A percentile compares a stretch with the other conserved stretches of the same genome.
phyloP scores from a whole-genome alignment of 2,888 invertebrate species.

The Pseudococcus jackbeardsleyi region DNA sequence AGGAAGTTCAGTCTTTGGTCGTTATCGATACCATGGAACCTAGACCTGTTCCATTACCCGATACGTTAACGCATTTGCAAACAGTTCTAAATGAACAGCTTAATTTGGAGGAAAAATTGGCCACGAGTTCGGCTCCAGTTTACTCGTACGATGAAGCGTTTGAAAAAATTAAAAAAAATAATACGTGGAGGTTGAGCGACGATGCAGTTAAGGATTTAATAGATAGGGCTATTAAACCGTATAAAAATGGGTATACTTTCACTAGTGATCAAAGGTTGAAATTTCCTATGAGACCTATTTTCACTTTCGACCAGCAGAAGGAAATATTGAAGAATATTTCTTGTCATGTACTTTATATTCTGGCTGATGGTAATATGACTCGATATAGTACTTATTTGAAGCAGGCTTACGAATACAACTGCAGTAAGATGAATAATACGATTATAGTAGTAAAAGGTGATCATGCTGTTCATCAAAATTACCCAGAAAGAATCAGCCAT shows the following conservation, averaged over 20 bases:
- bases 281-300: slow-evolving; percentile 65
- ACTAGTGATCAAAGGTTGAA: slow-evolving; percentile 69
- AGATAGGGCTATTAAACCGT: slow-evolving; percentile 66
- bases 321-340: slow-evolving; percentile 66
- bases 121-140: slow-evolving; percentile 67
- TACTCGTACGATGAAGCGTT: slow-evolving; percentile 68
- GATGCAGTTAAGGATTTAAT: slow-evolving; percentile 67
- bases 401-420: slow-evolving; percentile 64
- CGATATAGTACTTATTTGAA: slow-evolving; percentile 66
- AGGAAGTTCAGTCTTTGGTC: slow-evolving; percentile 62
- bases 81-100: slow-evolving; percentile 66
- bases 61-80: slow-evolving; percentile 66
- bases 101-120: slow-evolving; percentile 66
- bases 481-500: slow-evolving; percentile 67
- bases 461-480: slow-evolving; percentile 68
- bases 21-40: slow-evolving; percentile 67
- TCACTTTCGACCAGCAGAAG: slow-evolving; percentile 67
- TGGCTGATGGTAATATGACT: slow-evolving; percentile 66
- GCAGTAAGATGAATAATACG: slow-evolving; percentile 54
- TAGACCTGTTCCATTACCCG: slow-evolving; percentile 46
- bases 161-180: slow-evolving; percentile 66
- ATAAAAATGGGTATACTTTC: slow-evolving; percentile 67
- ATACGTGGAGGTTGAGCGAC: slow-evolving; percentile 66
- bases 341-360: slow-evolving; percentile 67
- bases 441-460: slow-evolving; percentile 67